Base-by-base conservation (phyloP, 2,113 vertebrate genomes). In the Atrichornis clamosus region DNA sequence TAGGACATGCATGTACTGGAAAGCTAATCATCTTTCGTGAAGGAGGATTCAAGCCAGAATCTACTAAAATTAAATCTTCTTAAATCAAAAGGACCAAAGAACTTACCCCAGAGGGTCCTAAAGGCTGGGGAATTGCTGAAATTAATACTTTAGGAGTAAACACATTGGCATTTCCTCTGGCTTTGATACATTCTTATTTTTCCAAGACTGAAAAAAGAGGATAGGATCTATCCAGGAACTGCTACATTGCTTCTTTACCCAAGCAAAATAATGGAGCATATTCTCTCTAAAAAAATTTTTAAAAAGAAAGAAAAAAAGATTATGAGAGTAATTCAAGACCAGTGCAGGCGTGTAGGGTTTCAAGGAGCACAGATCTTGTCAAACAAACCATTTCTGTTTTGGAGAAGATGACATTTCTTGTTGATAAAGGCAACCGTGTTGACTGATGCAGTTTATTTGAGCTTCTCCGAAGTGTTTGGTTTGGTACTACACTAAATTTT, bases 351-450 rank as follows among this genome's bases (percentile, higher is more conserved):
- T 72, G 68, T 81, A 74, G 1, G 0, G 52, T 90, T 95, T 95
- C 86, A 67, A 55, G 76, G 76, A 77, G 42, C 35, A 52, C 44
- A 92, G 87, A 63, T 75, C 80, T 87, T 89, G 86, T 93, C 80
- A 92, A 95, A 96, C 90, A 90, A 96, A 90, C 39, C 30, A 39
- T 93, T 93, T 90, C 68, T 90, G 60, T 75, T 95, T 70, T 67
- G 68, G 79, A 95, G 84, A 93, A 96, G 68, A 84, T 69, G 80
- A 75, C 89, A 89, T 90, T 92, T 84, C 73, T 89, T 89, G 64
- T 89, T 95, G 83, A 84, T 84, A 89, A 96, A 89, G 68, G 68
- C 47, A 92, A 84, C 52, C 8, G 3, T 83, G 73, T 90, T 89
- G 83, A 80, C 64, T 52, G 68, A 74, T 90, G 60, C 72, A 59